Conservation (phyloP, 1,140 invertebrate genomes). For the Drosophila ercepeae region DNA sequence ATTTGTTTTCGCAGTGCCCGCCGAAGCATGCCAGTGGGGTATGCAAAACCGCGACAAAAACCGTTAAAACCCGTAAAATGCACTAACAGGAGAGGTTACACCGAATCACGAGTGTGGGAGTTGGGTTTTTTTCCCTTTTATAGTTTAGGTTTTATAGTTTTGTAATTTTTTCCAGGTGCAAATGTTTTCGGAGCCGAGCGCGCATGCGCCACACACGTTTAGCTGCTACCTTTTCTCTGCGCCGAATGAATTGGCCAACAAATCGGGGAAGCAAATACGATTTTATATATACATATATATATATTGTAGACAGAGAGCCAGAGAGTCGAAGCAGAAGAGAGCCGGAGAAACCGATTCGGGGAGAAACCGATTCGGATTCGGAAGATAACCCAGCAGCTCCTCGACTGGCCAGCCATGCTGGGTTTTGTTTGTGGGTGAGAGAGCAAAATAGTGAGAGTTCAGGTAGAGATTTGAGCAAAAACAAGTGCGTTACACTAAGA, state of each 20-base stretch:
- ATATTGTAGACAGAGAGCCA: neutral
- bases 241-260: conserved; percentile 48
- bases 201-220: conserved; percentile 73
- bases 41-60: conserved; percentile 46
- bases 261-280: conserved; percentile 14
- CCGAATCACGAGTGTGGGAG: conserved; percentile 34
- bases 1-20: neutral
- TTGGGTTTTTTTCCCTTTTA: conserved; percentile 15
- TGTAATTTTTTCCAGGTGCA: conserved; percentile 36
- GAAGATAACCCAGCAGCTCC: conserved; percentile 27
- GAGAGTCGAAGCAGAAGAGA: conserved; percentile 4
- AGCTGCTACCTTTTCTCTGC: conserved; percentile 55
- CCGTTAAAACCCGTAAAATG: conserved; percentile 47
- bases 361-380: neutral
- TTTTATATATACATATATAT: neutral
- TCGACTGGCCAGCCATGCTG: conserved; percentile 15
- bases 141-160: neutral
- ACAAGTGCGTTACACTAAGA: conserved; percentile 49
- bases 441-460: neutral
- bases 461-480: conserved; percentile 45
- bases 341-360: conserved; percentile 6
- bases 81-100: conserved; percentile 3
- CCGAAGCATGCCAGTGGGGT: conserved; percentile 1
- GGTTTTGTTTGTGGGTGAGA: conserved; percentile 59
- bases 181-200: conserved; percentile 58